phyloP scores from a whole-genome alignment of 2,113 vertebrate species.

The Paramisgurnus dabryanus region DNA sequence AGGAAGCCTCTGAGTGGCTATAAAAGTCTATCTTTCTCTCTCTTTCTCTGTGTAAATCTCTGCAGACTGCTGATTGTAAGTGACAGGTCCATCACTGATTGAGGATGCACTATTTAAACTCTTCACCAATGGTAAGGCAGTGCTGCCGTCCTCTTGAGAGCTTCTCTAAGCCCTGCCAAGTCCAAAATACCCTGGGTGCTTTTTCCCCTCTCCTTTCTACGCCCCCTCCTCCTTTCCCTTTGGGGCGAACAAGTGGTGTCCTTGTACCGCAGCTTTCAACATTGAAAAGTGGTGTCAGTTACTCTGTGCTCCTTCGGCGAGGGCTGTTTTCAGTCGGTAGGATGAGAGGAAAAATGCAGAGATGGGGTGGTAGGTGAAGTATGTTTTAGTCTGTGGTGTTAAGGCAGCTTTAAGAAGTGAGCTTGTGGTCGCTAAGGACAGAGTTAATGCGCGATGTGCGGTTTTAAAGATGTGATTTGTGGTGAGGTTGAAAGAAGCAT shows the following conservation, averaged over 20 bases:
- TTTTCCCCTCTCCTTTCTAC: constrained; percentile 1
- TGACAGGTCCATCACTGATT: constrained; percentile 8
- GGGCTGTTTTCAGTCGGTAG: constrained; percentile 20
- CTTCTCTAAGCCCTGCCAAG: constrained; percentile 23
- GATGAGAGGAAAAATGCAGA: neutral
- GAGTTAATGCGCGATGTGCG: constrained; percentile 12
- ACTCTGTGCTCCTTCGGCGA: constrained; percentile 31
- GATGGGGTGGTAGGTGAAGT: neutral
- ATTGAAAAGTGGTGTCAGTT: constrained; percentile 27
- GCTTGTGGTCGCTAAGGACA: constrained; percentile 8
- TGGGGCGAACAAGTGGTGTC: constrained; percentile 31
- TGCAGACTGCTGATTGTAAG: constrained; percentile 25
- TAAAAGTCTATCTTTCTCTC: neutral
- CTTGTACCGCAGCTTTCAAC: constrained; percentile 24
- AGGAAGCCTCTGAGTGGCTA: constrained; percentile 38
- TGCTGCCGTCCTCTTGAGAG: constrained; percentile 8
- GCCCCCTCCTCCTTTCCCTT: constrained; percentile 15
- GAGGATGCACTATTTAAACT: constrained; percentile 12
- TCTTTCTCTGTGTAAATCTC: neutral
- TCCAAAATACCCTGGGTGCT: constrained; percentile 11
- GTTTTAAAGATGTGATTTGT: neutral
- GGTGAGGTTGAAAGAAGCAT: neutral
- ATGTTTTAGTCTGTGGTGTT: neutral
- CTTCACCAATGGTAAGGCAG: constrained; percentile 1
- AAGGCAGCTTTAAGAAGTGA: neutral